Evolutionary conservation across 2,113 vertebrate genomes (phyloP), one percentile per base, ranked within the genome.

Genomic region (Jaculus jaculus): DNA sequence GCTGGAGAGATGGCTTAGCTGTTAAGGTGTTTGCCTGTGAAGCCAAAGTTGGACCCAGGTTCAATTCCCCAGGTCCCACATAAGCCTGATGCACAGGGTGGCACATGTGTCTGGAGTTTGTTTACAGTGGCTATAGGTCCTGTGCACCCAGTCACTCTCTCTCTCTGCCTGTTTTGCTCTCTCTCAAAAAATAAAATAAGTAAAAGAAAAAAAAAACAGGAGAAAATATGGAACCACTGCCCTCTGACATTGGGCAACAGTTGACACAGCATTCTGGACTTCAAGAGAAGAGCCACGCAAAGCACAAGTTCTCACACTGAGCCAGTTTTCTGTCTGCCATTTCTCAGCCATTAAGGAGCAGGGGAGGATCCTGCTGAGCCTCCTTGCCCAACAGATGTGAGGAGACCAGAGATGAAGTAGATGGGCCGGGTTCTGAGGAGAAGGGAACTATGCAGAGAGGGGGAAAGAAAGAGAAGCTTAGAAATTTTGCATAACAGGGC

Each of bases 251-350:
- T 58, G 65, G 89, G 83, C 74, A 81, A 47, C 32, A 71, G 68
- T 71, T 51, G 94, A 7, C 30, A 30, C 54, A 84, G 23, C 80
- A 58, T 20, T 47, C 61, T 91, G 84, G 51, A 78, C 37, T n/a
- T 54, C 63, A 66, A 94, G 73, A 81, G 60, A 87, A 65, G 54
- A 93, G 78, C 87, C 91, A 51, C 30, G n/a, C 1, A 15, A 34
- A 89, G 63, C 87, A n/a, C 58, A 23, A 92, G 61, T 23, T 60
- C 15, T 1, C n/a, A 63, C 51, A 80, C 61, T 47, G 54, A 24
- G 51, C 65, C 73, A 37, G 34, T 73, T 65, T 75, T 95, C 77
- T 92, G 32, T 75, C 71, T 91, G 54, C 5, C 65, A 84, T 84
- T 90, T 94, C 21, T 90, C 88, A 37, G 60, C 21, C 80, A 26